Percentiles rank a stretch among this genome's conserved stretches.
These are phyloP conservation scores for Coleophora deauratella DNA, from an alignment of 2,888 invertebrate species.

Conservation along the genomic window DNA sequence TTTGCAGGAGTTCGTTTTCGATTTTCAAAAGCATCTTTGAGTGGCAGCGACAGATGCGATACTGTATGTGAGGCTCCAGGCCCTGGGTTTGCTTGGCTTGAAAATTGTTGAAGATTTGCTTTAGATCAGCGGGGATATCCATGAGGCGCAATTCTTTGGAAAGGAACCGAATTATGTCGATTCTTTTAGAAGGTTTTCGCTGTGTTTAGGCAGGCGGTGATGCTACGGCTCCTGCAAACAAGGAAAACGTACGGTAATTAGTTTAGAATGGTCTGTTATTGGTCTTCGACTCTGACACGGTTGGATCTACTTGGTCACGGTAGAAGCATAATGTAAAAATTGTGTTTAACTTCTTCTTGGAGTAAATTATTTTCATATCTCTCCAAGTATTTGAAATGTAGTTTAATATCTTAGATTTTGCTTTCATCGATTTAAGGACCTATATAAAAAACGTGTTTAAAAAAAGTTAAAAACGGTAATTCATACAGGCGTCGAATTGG, in stretches of 20 bases:
- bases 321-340: too few species aligned
- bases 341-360: too few species aligned
- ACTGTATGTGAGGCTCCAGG: slow-evolving; percentile 42
- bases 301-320: too few species aligned
- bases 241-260: not conserved
- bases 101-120: slow-evolving; percentile 37
- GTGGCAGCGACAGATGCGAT: slow-evolving; percentile 43
- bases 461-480: too few species aligned
- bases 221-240: slow-evolving; percentile 62
- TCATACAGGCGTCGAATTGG: too few species aligned
- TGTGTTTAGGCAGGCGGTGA: slow-evolving; percentile 21
- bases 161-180: slow-evolving; percentile 27
- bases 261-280: too few species aligned
- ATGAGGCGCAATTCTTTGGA: slow-evolving; percentile 35
- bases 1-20: slow-evolving; percentile 84
- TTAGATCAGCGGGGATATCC: slow-evolving; percentile 36
- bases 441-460: too few species aligned
- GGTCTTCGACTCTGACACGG: too few species aligned
- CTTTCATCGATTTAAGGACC: too few species aligned
- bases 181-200: slow-evolving; percentile 18
- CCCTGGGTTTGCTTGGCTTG: slow-evolving; percentile 27
- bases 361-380: too few species aligned
- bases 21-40: slow-evolving; percentile 80
- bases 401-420: too few species aligned
- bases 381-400: too few species aligned